Evolutionary conservation across 2,888 invertebrate species (phyloP).

Genomic region (Brachyptera putata): DNA sequence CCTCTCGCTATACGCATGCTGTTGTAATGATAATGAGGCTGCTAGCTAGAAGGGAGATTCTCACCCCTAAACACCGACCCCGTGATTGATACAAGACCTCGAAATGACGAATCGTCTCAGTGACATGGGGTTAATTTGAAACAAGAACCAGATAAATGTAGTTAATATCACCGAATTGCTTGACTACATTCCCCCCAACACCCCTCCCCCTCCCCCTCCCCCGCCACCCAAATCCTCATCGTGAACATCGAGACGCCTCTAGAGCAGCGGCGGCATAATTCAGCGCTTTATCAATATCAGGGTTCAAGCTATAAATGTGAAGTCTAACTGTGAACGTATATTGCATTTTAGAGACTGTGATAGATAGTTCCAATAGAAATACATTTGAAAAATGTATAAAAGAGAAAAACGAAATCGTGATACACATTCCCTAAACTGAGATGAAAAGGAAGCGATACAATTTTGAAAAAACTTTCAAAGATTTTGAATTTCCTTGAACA

Average conservation of each 20-base stretch:
- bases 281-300: constrained; percentile 29
- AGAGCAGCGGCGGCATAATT: constrained; percentile 30
- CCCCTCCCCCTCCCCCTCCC: constrained; percentile 25
- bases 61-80: background rate
- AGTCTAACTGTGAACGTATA: constrained; percentile 19
- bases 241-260: background rate
- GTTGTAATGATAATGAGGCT: constrained; percentile 32
- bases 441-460: no score
- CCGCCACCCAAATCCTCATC: background rate
- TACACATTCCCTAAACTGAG: constrained; percentile 2
- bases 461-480: no score
- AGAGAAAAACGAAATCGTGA: constrained; percentile 5
- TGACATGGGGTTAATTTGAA: constrained; percentile 35
- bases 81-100: constrained; percentile 34
- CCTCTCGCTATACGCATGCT: constrained; percentile 19
- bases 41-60: constrained; percentile 11
- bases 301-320: constrained; percentile 19
- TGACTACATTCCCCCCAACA: constrained; percentile 22
- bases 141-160: constrained; percentile 35
- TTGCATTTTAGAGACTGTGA: constrained; percentile 17
- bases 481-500: no score
- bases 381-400: constrained; percentile 18
- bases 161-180: constrained; percentile 34
- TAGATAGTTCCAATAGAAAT: constrained; percentile 20
- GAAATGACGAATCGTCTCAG: constrained; percentile 33